Conservation (phyloP, 1,140 invertebrate genomes). For the Papilio machaon region DNA sequence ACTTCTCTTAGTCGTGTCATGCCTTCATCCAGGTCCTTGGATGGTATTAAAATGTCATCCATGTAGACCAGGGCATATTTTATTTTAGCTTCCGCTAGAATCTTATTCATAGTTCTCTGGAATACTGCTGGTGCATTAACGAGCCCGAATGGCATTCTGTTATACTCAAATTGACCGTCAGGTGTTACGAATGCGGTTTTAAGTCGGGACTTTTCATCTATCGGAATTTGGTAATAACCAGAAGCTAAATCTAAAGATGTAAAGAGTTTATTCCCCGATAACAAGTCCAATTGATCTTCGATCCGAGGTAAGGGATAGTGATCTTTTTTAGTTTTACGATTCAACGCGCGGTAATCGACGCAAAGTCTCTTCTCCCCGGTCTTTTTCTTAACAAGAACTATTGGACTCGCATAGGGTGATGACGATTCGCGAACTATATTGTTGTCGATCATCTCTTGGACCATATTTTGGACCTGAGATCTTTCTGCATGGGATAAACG, state of each 20-base stretch:
- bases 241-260: slow-evolving; percentile 48
- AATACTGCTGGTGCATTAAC: slow-evolving; percentile 45
- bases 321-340: slow-evolving; percentile 52
- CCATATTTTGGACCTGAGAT: slow-evolving; percentile 40
- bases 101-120: slow-evolving; percentile 46
- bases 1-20: slow-evolving; percentile 40
- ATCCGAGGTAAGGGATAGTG: slow-evolving; percentile 58
- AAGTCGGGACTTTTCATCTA: slow-evolving; percentile 46
- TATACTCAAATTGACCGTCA: slow-evolving; percentile 42
- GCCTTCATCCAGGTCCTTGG: slow-evolving; percentile 35
- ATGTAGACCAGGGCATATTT: slow-evolving; percentile 37
- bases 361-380: slow-evolving; percentile 55
- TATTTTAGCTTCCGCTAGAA: slow-evolving; percentile 40
- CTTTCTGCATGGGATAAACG: slow-evolving; percentile 44
- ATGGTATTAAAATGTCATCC: slow-evolving; percentile 42
- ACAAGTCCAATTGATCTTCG: slow-evolving; percentile 66
- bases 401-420: slow-evolving; percentile 55
- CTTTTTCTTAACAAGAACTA: slow-evolving; percentile 56
- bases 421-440: slow-evolving; percentile 48
- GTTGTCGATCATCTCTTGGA: slow-evolving; percentile 45
- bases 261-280: slow-evolving; percentile 52
- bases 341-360: slow-evolving; percentile 56
- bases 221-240: slow-evolving; percentile 54
- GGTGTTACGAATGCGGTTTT: slow-evolving; percentile 48
- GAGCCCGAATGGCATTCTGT: slow-evolving; percentile 45